Conservation (phyloP, 2,888 invertebrate species). For the Steinernema hermaphroditum region DNA sequence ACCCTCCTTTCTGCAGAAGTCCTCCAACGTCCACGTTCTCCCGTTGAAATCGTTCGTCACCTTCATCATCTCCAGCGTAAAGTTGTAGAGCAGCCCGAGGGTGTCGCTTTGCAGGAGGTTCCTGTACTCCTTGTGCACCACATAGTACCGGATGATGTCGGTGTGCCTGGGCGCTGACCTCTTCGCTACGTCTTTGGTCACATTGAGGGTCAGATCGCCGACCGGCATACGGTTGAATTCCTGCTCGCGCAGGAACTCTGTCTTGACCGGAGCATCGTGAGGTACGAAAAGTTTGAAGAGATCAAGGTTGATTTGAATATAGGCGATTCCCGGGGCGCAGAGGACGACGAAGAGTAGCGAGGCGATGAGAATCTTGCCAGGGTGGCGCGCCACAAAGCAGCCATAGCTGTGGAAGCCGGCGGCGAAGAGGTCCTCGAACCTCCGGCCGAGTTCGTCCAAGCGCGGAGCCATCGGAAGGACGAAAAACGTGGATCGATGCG, state of each 20-base stretch:
- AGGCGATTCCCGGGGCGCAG: conserved; percentile 58
- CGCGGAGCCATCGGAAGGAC: conserved; percentile 21
- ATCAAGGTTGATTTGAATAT: conserved; percentile 62
- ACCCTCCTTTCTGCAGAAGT: conserved; percentile 59
- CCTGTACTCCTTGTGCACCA: conserved; percentile 61
- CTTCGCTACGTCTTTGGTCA: neutral
- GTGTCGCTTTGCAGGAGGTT: conserved; percentile 59
- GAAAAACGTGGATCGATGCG: conserved; percentile 1
- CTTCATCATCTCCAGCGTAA: conserved; percentile 62
- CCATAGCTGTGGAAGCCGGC: conserved; percentile 58
- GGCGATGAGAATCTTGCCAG: conserved; percentile 45
- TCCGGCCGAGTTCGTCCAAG: conserved; percentile 32
- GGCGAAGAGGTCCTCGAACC: conserved; percentile 45
- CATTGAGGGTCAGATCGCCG: conserved; percentile 43
- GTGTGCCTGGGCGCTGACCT: conserved; percentile 46
- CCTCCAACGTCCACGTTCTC: conserved; percentile 55
- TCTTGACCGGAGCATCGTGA: conserved; percentile 61
- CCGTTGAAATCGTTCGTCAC: conserved; percentile 53
- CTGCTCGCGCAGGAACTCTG: conserved; percentile 49
- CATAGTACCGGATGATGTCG: conserved; percentile 65
- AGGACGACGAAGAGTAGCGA: conserved; percentile 48
- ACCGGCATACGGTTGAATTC: conserved; percentile 55
- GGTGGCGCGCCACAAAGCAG: conserved; percentile 59
- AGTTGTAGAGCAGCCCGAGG: conserved; percentile 57
- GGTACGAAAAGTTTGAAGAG: conserved; percentile 65